Evolutionary conservation across 1,140 invertebrate species (phyloP).

Genomic region (Orius insidiosus): DNA sequence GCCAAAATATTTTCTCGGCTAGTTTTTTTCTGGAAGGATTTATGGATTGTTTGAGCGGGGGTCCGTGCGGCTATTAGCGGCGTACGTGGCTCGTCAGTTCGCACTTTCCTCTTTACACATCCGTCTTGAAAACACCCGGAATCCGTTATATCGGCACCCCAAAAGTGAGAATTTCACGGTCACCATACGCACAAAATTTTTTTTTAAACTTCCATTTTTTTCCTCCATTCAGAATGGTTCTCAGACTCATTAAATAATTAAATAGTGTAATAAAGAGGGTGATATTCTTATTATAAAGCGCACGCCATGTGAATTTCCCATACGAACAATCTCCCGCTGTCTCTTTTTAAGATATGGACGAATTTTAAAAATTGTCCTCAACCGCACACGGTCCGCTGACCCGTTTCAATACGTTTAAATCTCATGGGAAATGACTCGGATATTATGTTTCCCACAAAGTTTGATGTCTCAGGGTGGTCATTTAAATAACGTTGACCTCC

Average conservation of each 20-base stretch:
- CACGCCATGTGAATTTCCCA: slow-evolving; percentile 1
- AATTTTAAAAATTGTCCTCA: not conserved
- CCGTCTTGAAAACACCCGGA: too few species aligned
- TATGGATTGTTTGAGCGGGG: not conserved
- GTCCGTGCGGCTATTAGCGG: slow-evolving; percentile 4
- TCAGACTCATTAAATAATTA: slow-evolving; percentile 3
- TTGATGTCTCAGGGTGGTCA: too few species aligned
- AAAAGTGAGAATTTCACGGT: too few species aligned
- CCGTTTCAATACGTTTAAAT: not conserved
- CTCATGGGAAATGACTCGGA: slow-evolving; percentile 1
- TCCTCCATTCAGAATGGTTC: not conserved
- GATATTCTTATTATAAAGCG: not conserved
- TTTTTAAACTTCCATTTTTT: too few species aligned
- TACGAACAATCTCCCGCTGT: not conserved
- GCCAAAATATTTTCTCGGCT: slow-evolving; percentile 6
- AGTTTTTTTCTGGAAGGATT: not conserved
- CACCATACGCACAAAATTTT: too few species aligned
- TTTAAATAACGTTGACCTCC: too few species aligned
- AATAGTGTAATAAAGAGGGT: slow-evolving; percentile 4
- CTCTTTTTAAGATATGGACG: not conserved
- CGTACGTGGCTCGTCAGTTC: slow-evolving; percentile 1
- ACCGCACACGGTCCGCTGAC: slow-evolving; percentile 1
- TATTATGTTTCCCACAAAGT: too few species aligned
- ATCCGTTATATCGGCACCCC: too few species aligned
- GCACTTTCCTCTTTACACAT: not conserved